These are phyloP conservation scores for Amblyjoppa fuscipennis DNA, from an alignment of 2,888 invertebrate genomes.

Conservation along the genomic window DNA sequence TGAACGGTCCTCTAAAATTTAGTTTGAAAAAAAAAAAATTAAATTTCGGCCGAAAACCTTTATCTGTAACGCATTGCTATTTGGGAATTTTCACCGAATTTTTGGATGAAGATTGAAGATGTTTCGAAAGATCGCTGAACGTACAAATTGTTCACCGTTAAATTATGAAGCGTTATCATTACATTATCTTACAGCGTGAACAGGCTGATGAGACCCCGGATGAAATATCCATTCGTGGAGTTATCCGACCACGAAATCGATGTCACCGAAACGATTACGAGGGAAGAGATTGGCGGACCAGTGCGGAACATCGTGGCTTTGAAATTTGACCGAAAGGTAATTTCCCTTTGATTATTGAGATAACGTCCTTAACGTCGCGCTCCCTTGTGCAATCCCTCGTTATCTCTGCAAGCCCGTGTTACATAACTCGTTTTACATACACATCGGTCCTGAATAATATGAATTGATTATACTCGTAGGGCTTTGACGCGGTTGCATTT, in stretches of 20 bases:
- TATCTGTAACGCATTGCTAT: no score
- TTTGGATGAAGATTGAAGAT: no score
- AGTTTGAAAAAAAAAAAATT: no score
- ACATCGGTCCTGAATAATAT: conserved; percentile 60
- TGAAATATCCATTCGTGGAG: conserved; percentile 7
- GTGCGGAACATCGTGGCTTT: conserved; percentile 33
- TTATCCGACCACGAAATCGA: conserved; percentile 51
- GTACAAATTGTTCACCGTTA: background rate
- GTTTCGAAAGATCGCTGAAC: background rate
- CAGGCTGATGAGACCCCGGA: conserved; percentile 13
- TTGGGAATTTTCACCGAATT: no score
- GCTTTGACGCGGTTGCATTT: background rate
- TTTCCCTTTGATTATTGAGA: conserved; percentile 69
- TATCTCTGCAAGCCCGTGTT: conserved; percentile 10
- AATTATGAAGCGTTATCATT: background rate
- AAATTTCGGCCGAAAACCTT: no score
- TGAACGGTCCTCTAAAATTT: no score
- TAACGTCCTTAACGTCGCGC: conserved; percentile 46
- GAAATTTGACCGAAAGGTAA: conserved; percentile 51
- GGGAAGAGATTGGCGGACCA: background rate
- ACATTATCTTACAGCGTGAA: background rate
- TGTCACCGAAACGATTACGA: conserved; percentile 52
- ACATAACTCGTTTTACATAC: conserved; percentile 41
- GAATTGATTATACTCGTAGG: conserved; percentile 36
- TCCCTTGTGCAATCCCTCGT: conserved; percentile 13